Base-by-base conservation (phyloP, 1,140 invertebrate species). In the Dendroctonus ponderosae region DNA sequence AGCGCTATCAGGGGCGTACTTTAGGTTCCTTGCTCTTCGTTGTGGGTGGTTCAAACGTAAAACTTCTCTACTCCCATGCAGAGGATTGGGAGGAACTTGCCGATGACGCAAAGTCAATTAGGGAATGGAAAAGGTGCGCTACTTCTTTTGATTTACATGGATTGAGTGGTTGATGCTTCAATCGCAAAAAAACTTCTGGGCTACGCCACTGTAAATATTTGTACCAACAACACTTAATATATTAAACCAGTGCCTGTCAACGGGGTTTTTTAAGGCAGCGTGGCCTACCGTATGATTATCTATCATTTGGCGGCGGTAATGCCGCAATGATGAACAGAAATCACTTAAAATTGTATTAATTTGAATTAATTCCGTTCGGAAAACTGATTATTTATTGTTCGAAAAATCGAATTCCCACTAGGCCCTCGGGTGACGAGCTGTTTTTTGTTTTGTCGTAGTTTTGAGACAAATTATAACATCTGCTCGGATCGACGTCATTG, bases 281-380 rank as follows among this genome's bases (percentile, higher is more conserved):
- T 63, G 51, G 12, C 40, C 50, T 63, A 63, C 61, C 48, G 61
- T 63, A 40, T 63, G 61, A 63, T 63, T 63, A 63, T 63, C 61
- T 63, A 63, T 63, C 46, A 63, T 63, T 63, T 63, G 42, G 50
- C 49, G 53, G 53, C 50, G 26, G 51, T 54, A 43, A 52, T 7
- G 48, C 48, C 51, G 51, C 26, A 15, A 26, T 63, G 15, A 42
- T 51, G 44, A 62, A 62, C 38, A 43, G 41, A 63, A 63, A 63
- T 63, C 61, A 63, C 61, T 63, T 54, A 53, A 42, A 44, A 42
- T 42, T 26, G 40, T 39, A 38, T 63, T 46, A 63, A 63, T 63
- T 50, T 63, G 51, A 38, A 63, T 63, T 63, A 63, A 63, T 63
- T 63, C 54, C 41, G 54, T 54, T 54, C 37, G 15, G 11, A 15